Evolutionary conservation across 2,888 invertebrate species (phyloP).

Genomic region (Netelia virgata): DNA sequence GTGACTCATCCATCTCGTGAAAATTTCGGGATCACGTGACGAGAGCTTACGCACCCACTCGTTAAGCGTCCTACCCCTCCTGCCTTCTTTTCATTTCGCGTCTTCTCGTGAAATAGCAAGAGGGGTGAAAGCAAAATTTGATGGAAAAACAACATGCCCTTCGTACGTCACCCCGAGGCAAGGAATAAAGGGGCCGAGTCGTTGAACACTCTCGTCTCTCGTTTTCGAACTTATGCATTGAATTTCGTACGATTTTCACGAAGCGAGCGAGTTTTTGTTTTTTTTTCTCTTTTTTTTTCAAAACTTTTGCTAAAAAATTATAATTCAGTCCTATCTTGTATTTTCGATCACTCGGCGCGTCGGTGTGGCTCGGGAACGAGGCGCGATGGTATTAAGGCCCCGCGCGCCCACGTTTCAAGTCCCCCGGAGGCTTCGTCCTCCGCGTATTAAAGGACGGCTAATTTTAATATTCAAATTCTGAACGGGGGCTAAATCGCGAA

Average conservation of each 20-base stretch:
- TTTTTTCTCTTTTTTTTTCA: neutral
- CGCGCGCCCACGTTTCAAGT: slow-evolving; percentile 61
- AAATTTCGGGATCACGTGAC: neutral
- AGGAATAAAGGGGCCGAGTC: slow-evolving; percentile 13
- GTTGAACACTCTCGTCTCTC: too few species aligned
- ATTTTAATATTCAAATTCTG: slow-evolving; percentile 84
- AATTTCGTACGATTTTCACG: neutral
- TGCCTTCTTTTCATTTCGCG: neutral
- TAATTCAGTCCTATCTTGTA: slow-evolving; percentile 8
- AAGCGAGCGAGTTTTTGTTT: neutral
- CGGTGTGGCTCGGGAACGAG: slow-evolving; percentile 7
- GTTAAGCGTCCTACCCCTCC: slow-evolving; percentile 5
- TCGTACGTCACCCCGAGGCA: slow-evolving; percentile 20
- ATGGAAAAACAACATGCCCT: slow-evolving; percentile 54
- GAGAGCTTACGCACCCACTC: neutral
- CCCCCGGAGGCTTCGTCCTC: slow-evolving; percentile 63
- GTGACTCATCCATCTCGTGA: neutral
- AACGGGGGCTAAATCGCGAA: slow-evolving; percentile 74
- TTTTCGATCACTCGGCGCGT: slow-evolving; percentile 7
- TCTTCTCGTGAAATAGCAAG: neutral
- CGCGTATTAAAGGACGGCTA: slow-evolving; percentile 76
- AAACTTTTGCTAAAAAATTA: neutral
- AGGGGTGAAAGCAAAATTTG: slow-evolving; percentile 33
- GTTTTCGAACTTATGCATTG: neutral
- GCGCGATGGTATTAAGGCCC: slow-evolving; percentile 46